phyloP scores from a whole-genome alignment of 2,113 vertebrate species.

The Dipodomys stephensi region DNA sequence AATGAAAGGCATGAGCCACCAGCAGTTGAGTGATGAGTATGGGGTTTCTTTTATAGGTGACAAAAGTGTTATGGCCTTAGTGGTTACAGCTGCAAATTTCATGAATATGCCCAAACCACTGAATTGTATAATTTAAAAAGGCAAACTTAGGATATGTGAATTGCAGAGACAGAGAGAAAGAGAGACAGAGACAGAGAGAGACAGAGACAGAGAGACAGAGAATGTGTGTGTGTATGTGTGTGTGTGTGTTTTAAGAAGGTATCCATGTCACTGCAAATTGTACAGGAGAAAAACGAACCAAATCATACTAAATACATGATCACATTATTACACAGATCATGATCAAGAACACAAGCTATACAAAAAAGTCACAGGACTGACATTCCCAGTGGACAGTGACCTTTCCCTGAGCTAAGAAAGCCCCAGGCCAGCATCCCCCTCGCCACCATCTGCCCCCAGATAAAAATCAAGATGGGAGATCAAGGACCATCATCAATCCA shows the following conservation, averaged over 20 bases:
- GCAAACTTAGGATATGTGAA: not conserved
- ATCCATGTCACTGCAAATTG: not conserved
- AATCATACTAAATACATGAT: not conserved
- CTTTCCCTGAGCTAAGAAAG: not conserved
- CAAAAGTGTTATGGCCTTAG: not conserved
- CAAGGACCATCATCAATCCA: accelerated
- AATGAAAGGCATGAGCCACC: too few relatives aligned
- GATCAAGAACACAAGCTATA: not conserved
- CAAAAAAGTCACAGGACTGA: not conserved
- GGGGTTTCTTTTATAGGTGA: not conserved
- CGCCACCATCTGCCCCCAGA: too few relatives aligned
- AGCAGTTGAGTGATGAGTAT: too few relatives aligned
- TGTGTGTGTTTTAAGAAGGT: not conserved
- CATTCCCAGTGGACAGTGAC: not conserved
- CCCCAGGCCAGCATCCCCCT: not conserved
- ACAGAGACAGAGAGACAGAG: too few relatives aligned
- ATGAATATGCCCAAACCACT: not conserved
- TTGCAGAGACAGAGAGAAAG: too few relatives aligned
- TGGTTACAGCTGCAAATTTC: not conserved
- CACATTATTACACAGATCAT: not conserved
- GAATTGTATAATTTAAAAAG: not conserved
- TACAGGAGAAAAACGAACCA: not conserved
- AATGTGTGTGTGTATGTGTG: too few relatives aligned
- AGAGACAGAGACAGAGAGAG: too few relatives aligned
- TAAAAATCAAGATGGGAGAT: not conserved